Conservation (phyloP, 2,113 vertebrate species). For the Chamaetylas fuelleborni region DNA sequence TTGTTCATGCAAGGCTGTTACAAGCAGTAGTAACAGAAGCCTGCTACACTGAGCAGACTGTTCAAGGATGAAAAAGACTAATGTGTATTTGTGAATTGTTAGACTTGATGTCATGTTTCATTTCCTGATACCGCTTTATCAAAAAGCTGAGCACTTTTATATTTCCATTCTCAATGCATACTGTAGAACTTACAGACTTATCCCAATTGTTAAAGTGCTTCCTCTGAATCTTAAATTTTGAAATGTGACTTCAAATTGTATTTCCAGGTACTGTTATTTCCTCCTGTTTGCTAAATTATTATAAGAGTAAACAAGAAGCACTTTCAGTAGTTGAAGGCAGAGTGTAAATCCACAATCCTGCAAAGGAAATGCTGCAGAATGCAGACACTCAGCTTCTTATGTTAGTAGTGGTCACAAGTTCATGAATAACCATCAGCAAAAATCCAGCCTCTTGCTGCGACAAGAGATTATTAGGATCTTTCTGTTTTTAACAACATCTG, state of each 20-base stretch:
- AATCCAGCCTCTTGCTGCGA: neutral
- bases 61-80: neutral
- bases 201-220: neutral
- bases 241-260: neutral
- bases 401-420: neutral
- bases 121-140: neutral
- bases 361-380: neutral
- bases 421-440: neutral
- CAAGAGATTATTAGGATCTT: neutral
- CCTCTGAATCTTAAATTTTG: neutral
- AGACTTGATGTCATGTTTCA: neutral
- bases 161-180: neutral
- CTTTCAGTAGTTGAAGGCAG: neutral
- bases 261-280: neutral
- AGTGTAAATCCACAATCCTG: neutral
- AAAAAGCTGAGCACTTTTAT: neutral
- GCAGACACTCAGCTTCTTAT: neutral
- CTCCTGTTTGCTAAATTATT: neutral
- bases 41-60: neutral
- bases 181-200: neutral
- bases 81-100: neutral
- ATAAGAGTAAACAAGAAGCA: neutral
- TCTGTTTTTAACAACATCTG: neutral
- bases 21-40: neutral
- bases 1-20: neutral